These are phyloP conservation scores for Sturmia bella DNA, from an alignment of 2,888 invertebrate genomes.

Conservation along the genomic window DNA sequence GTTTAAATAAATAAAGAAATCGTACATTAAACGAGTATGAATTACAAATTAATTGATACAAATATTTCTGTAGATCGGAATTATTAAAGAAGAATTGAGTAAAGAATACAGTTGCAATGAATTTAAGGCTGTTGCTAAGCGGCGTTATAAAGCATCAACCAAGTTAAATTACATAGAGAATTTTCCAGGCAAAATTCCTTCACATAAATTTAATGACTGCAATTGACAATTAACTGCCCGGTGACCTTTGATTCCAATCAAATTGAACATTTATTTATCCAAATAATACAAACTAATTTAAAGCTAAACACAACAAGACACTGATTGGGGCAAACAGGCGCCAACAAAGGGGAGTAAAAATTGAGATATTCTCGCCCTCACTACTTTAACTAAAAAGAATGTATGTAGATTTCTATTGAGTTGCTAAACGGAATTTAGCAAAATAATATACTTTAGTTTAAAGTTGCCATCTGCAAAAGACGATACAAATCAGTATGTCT, in stretches of 20 bases:
- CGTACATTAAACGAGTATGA: slow-evolving; percentile 38
- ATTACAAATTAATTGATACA: slow-evolving; percentile 52
- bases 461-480: no score
- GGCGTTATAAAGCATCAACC: slow-evolving; percentile 15
- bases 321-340: no score
- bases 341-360: no score
- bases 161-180: not conserved
- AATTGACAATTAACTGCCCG: slow-evolving; percentile 36
- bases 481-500: no score
- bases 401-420: no score
- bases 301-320: slow-evolving; percentile 11
- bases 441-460: no score
- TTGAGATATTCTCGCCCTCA: no score
- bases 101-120: not conserved
- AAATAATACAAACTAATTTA: slow-evolving; percentile 39
- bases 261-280: slow-evolving; percentile 6
- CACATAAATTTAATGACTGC: not conserved
- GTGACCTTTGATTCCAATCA: slow-evolving; percentile 35
- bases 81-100: slow-evolving; percentile 22
- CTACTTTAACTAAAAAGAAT: no score
- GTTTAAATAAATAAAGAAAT: slow-evolving; percentile 47
- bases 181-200: not conserved
- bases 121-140: slow-evolving; percentile 23
- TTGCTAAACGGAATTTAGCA: no score
- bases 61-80: slow-evolving; percentile 27